Base-by-base conservation (phyloP, 2,113 vertebrate species). In the Megaceryle torquata region DNA sequence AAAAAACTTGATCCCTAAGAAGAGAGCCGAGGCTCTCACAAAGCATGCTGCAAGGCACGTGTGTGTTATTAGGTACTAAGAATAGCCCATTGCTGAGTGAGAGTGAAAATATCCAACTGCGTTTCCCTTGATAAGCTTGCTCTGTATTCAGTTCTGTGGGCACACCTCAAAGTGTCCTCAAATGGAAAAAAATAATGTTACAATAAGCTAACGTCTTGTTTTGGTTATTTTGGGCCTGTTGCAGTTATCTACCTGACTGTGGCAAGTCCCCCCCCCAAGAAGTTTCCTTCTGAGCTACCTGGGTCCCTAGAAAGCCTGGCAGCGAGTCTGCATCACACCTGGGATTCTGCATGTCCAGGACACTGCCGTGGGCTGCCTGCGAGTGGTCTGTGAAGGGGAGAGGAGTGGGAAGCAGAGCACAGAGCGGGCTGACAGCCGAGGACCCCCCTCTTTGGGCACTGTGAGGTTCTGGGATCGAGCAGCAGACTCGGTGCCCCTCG, bases 61-160 rank as follows among this genome's bases (percentile, higher is more conserved):
- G 41, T 29, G 35, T 78, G n/a, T 83, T 86, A 63, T 37, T 70
- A 86, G 60, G 59, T 69, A 59, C 83, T 82, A 93, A 89, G 92
- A 83, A 94, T 88, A 94, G 88, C 41, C 41, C 50, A 11, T 59
- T 86, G 92, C 75, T 95, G 78, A 96, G 94, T 96, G 94, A 48
- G 86, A 93, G 31, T 71, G 94, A 96, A 93, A 78, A 43, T 70
- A 60, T 76, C 69, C 94, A 85, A 74, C 70, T 67, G 37, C 10
- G 2, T 93, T 37, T 92, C 61, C 26, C 74, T 93, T 72, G 96
- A 97, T 95, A 97, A 95, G 67, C 37, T 53, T 61, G 54, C 26
- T 65, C 57, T 74, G 59, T 92, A 61, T 89, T 94, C 4, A 1
- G 71, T 61, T 91, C 63, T 89, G 74, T 68, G 61, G 48, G 77